phyloP scores from a whole-genome alignment of 2,797 vertebrate genomes.

The Spheniscus humboldti region DNA sequence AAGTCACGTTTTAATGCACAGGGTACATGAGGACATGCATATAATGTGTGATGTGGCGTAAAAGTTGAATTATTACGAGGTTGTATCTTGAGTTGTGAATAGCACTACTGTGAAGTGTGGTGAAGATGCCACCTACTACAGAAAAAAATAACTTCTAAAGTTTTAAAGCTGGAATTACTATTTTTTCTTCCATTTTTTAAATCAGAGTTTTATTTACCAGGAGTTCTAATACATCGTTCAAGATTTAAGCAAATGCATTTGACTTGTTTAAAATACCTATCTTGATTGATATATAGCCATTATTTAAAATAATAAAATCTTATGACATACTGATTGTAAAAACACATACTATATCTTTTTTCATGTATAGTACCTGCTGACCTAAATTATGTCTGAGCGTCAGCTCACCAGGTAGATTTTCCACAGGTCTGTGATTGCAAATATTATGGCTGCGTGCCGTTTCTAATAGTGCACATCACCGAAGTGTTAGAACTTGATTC shows the following conservation, averaged over 20 bases:
- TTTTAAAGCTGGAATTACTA: background rate
- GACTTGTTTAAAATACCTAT: background rate
- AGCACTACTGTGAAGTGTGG: background rate
- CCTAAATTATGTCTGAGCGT: background rate
- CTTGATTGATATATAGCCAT: background rate
- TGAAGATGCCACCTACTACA: background rate
- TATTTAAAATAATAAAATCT: background rate
- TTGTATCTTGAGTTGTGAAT: background rate
- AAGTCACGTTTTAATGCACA: background rate
- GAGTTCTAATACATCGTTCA: rapidly evolving
- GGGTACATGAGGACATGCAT: background rate
- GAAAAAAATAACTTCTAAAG: background rate
- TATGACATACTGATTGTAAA: background rate
- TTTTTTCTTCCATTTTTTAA: background rate
- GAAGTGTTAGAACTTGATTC: background rate
- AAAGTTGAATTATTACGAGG: background rate
- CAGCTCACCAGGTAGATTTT: background rate
- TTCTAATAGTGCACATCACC: background rate
- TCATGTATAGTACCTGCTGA: background rate
- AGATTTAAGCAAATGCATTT: background rate
- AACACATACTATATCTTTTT: background rate
- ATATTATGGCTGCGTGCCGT: rapidly evolving
- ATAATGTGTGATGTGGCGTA: background rate
- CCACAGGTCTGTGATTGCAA: background rate
- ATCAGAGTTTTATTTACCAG: background rate